Evolutionary conservation across 2,888 invertebrate species (phyloP), one percentile per base, ranked within the genome.

Genomic region (Chymomyza fuscimana): DNA sequence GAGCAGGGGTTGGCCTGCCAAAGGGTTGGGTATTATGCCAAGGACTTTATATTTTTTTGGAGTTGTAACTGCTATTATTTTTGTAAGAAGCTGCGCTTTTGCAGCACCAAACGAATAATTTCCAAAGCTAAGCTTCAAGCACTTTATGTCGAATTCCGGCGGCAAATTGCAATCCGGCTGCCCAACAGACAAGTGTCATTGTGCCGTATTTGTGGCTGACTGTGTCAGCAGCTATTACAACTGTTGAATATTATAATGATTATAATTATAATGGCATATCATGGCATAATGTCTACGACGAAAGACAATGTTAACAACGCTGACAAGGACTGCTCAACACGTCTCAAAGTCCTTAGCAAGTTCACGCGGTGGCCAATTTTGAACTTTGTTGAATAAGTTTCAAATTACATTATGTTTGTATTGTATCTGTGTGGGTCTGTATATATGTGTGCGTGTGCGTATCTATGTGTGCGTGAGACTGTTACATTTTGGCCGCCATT

Each of bases 191-290:
- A 10, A 46, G 3, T 46, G 12, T 12, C 40, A 12, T 12, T 46
- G 1, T 46, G 10, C 12, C 12, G 40, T 7, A 46, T 46, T 46
- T 58, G 58, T 25, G 7, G 29, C 25, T 58, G 58, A 58, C 25
- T 58, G 58, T 58, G 16, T 60, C n/a, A 12, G 60, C 32, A 15
- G 32, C 5, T 29, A n/a, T n/a, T 60, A 5, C n/a, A 32, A 32
- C 52, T 63, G 64, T 69, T 73, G 71, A 77, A 77, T 77, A 81
- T 80, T 74, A 74, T 74, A 79, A 72, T 72, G 73, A 81, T 80
- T 74, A 74, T 74, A 79, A 72, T 72, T 74, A 72, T 79, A 74
- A 77, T 69, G 77, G 77, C 69, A 46, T 71, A 77, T 77, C 74
- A 74, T 72, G 74, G 74, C 81, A 32, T 32, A 32, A 32, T 32